These are phyloP conservation scores for Drosophila azteca DNA, from an alignment of 1,140 invertebrate species.

Conservation along the genomic window DNA sequence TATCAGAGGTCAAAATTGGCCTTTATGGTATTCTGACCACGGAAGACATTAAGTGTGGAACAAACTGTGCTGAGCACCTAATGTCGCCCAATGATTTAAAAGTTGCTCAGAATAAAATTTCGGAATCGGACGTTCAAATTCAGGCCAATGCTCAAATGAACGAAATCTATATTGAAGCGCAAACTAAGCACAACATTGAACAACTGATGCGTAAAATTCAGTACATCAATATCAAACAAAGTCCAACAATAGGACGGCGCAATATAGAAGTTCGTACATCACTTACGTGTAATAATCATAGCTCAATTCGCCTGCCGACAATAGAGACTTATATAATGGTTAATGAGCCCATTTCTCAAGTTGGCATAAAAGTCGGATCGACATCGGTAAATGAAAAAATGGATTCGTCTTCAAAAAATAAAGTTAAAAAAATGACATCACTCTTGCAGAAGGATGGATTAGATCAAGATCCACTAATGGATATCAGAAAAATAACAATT, in stretches of 20 bases:
- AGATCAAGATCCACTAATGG: slow-evolving; percentile 26
- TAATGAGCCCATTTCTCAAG: slow-evolving; percentile 53
- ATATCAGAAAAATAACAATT: slow-evolving; percentile 37
- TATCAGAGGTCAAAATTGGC: slow-evolving; percentile 76
- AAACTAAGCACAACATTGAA: slow-evolving; percentile 95
- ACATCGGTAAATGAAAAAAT: slow-evolving; percentile 9
- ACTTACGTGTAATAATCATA: slow-evolving; percentile 86
- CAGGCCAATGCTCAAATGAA: slow-evolving; percentile 88
- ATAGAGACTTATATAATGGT: slow-evolving; percentile 83
- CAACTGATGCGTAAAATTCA: slow-evolving; percentile 93
- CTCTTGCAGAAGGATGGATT: slow-evolving; percentile 18
- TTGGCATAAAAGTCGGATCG: slow-evolving; percentile 20
- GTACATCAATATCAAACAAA: slow-evolving; percentile 94
- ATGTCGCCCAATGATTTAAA: slow-evolving; percentile 45
- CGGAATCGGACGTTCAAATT: slow-evolving; percentile 40
- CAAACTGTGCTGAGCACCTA: slow-evolving; percentile 79
- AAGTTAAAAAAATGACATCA: slow-evolving; percentile 7
- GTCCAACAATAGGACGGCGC: slow-evolving; percentile 95
- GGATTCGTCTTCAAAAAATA: slow-evolving; percentile 17
- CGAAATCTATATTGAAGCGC: slow-evolving; percentile 95
- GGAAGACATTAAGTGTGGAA: slow-evolving; percentile 78
- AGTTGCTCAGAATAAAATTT: slow-evolving; percentile 10
- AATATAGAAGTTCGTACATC: slow-evolving; percentile 93
- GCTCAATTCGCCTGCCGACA: slow-evolving; percentile 68
- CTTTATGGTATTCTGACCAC: slow-evolving; percentile 48